These are phyloP conservation scores for Myotis davidii DNA, from an alignment of 2,113 vertebrate genomes.

Conservation along the genomic window DNA sequence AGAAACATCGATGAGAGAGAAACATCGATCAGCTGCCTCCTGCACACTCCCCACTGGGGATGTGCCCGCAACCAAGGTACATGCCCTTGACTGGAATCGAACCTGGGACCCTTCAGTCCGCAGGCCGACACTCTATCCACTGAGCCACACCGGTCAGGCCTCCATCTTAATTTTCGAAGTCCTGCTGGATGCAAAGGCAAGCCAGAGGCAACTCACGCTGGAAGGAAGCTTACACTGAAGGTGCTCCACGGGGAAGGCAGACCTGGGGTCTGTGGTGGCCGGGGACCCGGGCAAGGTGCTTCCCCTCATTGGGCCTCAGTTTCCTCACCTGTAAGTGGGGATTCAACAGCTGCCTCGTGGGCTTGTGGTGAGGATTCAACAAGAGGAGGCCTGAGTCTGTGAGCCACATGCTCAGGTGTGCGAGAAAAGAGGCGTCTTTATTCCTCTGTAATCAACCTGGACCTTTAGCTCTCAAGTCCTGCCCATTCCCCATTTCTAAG, in stretches of 20 bases:
- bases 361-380: neutral
- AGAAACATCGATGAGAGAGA: too few relatives aligned
- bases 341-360: neutral
- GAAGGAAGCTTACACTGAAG: neutral
- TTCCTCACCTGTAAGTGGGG: neutral
- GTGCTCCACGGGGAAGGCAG: rapidly evolving
- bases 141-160: too few relatives aligned
- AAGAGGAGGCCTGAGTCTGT: neutral
- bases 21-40: too few relatives aligned
- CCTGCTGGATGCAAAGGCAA: neutral
- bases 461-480: neutral
- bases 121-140: too few relatives aligned
- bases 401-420: neutral
- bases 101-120: too few relatives aligned
- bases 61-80: too few relatives aligned
- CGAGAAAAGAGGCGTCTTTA: neutral
- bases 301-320: neutral
- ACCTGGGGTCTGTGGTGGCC: neutral
- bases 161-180: neutral
- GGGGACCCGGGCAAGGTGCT: neutral
- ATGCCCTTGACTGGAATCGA: too few relatives aligned
- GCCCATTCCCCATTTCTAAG: neutral
- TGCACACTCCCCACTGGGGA: too few relatives aligned
- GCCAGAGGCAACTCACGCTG: neutral
- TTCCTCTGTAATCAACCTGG: neutral